A percentile compares a stretch with the other conserved stretches of the same genome.
These are phyloP conservation scores for Sebastes reedi DNA, from an alignment of 2,797 vertebrate species.

Conservation along the genomic window DNA sequence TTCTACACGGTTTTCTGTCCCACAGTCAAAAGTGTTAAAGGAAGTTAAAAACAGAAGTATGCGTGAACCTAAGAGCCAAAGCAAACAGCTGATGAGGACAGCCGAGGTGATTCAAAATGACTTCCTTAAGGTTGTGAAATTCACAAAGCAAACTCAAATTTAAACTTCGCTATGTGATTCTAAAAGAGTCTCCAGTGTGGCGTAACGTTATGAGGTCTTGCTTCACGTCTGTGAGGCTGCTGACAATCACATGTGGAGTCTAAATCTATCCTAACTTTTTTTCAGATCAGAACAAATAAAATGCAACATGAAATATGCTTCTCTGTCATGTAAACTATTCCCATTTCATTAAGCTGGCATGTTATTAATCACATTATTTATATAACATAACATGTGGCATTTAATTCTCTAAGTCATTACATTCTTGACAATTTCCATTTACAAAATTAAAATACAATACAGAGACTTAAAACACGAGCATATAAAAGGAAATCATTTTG, in stretches of 20 bases:
- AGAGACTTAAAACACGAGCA: not conserved
- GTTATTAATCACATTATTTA: not conserved
- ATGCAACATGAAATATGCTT: not conserved
- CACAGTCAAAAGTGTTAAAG: constrained; percentile 27
- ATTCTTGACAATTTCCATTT: not conserved
- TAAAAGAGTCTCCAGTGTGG: constrained; percentile 44
- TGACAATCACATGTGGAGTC: constrained; percentile 13
- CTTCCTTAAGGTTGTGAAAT: constrained; percentile 19
- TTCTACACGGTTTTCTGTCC: not conserved
- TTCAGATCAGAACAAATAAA: not conserved
- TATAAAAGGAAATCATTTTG: not conserved
- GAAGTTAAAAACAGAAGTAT: constrained; percentile 70
- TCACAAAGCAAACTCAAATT: not conserved
- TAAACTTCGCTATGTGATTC: not conserved
- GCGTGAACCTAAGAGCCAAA: constrained; percentile 8
- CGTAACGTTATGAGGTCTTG: constrained; percentile 3
- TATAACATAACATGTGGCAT: not conserved
- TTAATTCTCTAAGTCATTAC: not conserved
- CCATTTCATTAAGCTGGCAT: not conserved
- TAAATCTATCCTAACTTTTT: constrained; percentile 4
- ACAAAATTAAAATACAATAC: not conserved
- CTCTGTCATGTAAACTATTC: not conserved
- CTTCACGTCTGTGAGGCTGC: not conserved
- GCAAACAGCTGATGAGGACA: constrained; percentile 23
- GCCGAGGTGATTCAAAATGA: constrained; percentile 17